Base-by-base conservation (phyloP, 2,797 vertebrate genomes). In the Protosalanx chinensis region DNA sequence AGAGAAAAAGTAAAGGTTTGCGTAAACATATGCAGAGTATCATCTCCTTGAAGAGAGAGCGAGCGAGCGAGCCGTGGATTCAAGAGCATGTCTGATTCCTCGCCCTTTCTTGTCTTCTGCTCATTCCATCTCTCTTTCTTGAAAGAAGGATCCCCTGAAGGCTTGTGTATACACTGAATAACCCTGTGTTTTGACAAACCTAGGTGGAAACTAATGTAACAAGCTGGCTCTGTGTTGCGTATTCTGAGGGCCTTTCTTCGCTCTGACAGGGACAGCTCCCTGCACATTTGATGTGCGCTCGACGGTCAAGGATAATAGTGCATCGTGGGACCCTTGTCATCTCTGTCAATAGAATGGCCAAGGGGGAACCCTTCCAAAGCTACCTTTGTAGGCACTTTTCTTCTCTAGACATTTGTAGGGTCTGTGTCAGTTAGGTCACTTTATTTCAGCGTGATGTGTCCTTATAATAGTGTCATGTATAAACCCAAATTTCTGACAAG, bases 261-360 rank as follows among this genome's bases (percentile, higher is more conserved):
- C 87, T 93, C 91, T 97, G 95, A 96, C 96, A 96, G 94, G 90
- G 93, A 93, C 91, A 88, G 93, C 94, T 94, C 92, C 81, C 90
- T 85, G 93, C 92, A 88, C 92, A 93, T 97, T 97, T 98, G 96
- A 99, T 96, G 95, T 95, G 88, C 91, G 93, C 93, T 94, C 90
- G 93, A 94, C 94, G 94, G 96, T 93, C 95, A 95, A 91, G 95
- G 96, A 97, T 98, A 98, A 99, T 98, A 93, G 96, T 94, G 95
- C 92, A 93, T 95, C 97, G 84, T 94, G 97, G 97, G 97, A 98
- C 95, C 85, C 90, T 96, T 98, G 97, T 98, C 97, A 98, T 96
- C 92, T 91, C 90, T 95, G 96, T 98, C 97, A 97, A 96, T 96
- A 94, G 93, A 91, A 93, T 72, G 90, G 94, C 93, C 90, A 87